Percentiles rank a stretch among this genome's conserved stretches.
phyloP scores from a whole-genome alignment of 2,888 invertebrate genomes.

The Frankliniella intonsa region DNA sequence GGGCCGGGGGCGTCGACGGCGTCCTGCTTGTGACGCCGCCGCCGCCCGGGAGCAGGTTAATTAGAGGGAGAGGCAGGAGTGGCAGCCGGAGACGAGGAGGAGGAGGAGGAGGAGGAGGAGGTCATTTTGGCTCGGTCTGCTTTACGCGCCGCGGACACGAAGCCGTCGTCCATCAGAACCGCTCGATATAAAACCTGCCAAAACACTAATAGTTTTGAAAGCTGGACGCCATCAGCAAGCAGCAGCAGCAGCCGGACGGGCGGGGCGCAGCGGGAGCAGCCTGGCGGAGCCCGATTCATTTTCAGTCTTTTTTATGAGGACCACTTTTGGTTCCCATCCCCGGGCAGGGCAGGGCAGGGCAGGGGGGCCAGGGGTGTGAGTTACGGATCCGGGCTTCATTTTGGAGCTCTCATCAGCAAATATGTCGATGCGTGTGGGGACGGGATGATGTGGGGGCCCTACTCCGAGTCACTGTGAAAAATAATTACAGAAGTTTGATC shows the following conservation, averaged over 20 bases:
- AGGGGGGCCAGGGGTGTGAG: not conserved
- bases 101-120: too few species aligned
- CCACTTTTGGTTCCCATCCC: not conserved
- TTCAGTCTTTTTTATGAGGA: not conserved
- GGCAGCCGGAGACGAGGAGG: too few species aligned
- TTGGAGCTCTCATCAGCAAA: conserved; percentile 5
- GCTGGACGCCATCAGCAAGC: not conserved
- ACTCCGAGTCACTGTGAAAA: too few species aligned
- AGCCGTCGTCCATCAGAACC: not conserved
- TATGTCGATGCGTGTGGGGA: not conserved
- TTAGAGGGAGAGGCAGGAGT: not conserved
- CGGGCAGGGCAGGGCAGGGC: not conserved
- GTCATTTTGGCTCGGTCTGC: not conserved
- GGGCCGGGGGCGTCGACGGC: too few species aligned
- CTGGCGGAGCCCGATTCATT: not conserved
- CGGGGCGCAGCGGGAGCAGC: not conserved
- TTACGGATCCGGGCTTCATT: not conserved
- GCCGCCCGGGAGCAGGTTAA: not conserved
- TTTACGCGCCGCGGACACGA: conserved; percentile 1
- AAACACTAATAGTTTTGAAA: conserved; percentile 12
- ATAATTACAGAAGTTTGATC: too few species aligned
- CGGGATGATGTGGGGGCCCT: too few species aligned
- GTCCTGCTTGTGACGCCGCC: not conserved
- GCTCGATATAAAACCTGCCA: conserved; percentile 7
- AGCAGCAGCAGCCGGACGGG: not conserved